Percentiles rank a stretch among this genome's conserved stretches.
These are phyloP conservation scores for Fringilla coelebs DNA, from an alignment of 2,797 vertebrate genomes.

Conservation along the genomic window DNA sequence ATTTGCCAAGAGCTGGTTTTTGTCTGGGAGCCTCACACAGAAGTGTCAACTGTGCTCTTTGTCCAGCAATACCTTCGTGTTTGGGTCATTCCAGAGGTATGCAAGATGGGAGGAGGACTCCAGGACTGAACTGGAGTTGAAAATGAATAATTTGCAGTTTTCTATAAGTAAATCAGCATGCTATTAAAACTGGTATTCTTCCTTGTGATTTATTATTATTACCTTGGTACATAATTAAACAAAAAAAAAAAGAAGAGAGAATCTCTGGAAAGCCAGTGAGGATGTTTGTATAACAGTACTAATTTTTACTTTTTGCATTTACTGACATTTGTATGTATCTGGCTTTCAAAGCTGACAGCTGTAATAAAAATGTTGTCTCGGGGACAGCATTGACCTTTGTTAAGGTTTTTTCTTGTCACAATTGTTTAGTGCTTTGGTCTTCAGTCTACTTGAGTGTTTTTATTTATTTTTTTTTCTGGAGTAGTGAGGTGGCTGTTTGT, in stretches of 20 bases:
- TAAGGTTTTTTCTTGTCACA: not conserved
- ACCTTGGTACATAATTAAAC: not conserved
- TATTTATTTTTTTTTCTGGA: rapidly evolving
- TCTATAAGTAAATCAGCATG: not conserved
- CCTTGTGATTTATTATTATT: not conserved
- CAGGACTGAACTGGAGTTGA: not conserved
- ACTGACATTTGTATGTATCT: not conserved
- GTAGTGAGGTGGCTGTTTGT: not conserved
- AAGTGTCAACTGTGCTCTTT: not conserved
- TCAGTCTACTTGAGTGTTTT: not conserved
- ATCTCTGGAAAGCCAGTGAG: not conserved
- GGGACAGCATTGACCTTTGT: not conserved
- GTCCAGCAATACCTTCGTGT: not conserved
- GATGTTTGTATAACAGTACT: not conserved
- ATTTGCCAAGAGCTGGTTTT: not conserved
- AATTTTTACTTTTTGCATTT: not conserved
- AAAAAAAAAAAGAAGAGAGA: not conserved
- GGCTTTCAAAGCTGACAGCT: not conserved
- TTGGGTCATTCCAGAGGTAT: not conserved
- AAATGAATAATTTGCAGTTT: not conserved
- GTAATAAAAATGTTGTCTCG: not conserved
- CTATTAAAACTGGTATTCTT: not conserved
- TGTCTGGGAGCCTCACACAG: not conserved
- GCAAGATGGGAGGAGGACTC: not conserved
- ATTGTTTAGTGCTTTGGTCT: not conserved